phyloP scores from a whole-genome alignment of 2,797 vertebrate genomes.

The Eupleurogrammus muticus region DNA sequence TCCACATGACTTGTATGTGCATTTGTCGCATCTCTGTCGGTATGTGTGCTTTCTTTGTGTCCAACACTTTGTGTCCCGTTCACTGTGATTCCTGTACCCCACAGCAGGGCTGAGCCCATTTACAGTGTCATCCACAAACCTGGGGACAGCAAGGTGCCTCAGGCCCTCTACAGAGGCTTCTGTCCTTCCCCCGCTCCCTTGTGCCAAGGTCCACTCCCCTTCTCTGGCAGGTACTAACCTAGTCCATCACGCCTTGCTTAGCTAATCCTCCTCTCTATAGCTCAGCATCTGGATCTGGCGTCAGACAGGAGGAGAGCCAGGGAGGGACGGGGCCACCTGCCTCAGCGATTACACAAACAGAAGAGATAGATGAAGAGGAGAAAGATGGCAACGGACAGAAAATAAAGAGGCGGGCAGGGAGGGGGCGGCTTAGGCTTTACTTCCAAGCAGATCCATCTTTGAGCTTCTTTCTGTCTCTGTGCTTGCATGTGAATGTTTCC shows the following conservation, averaged over 20 bases:
- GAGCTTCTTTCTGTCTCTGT: slow-evolving; percentile 35
- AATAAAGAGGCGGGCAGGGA: slow-evolving; percentile 21
- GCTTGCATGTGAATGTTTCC: slow-evolving; percentile 68
- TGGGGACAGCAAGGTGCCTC: slow-evolving; percentile 84
- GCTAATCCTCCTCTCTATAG: slow-evolving; percentile 72
- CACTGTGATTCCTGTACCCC: slow-evolving; percentile 89
- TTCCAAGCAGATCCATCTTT: slow-evolving; percentile 31
- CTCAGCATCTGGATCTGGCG: slow-evolving; percentile 57
- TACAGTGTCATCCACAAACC: slow-evolving; percentile 90
- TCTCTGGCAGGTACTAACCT: slow-evolving; percentile 88
- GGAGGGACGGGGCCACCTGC: slow-evolving; percentile 42
- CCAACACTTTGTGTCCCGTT: slow-evolving; percentile 83
- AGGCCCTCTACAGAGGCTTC: slow-evolving; percentile 85
- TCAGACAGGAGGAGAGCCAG: slow-evolving; percentile 46
- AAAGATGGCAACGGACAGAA: slow-evolving; percentile 13
- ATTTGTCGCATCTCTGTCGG: slow-evolving; percentile 78
- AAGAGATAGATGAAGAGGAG: slow-evolving; percentile 25
- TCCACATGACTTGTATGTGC: slow-evolving; percentile 77
- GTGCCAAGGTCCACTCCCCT: slow-evolving; percentile 85
- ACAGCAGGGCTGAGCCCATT: slow-evolving; percentile 86
- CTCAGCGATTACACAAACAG: slow-evolving; percentile 32
- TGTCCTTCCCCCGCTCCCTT: slow-evolving; percentile 84
- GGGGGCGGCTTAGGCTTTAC: slow-evolving; percentile 23
- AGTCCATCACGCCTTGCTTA: slow-evolving; percentile 80
- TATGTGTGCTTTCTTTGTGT: slow-evolving; percentile 78